phyloP scores from a whole-genome alignment of 2,113 vertebrate species.

The Rynchops niger region DNA sequence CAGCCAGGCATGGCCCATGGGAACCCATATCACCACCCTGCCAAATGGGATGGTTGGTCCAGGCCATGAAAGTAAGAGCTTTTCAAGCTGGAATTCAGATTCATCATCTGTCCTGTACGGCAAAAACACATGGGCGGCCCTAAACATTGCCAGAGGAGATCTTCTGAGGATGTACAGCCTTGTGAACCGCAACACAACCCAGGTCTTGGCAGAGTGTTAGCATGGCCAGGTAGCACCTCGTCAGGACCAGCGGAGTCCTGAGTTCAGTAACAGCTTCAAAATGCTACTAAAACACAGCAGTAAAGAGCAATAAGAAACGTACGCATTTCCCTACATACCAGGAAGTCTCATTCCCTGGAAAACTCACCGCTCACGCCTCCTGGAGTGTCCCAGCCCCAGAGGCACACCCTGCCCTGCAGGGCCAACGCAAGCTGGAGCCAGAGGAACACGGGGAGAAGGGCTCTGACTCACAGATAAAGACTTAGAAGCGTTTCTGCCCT shows the following conservation, averaged over 20 bases:
- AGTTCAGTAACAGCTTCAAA: background rate
- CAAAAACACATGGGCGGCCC: background rate
- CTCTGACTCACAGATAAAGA: background rate
- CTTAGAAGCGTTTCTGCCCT: background rate
- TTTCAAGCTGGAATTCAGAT: background rate
- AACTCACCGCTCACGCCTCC: background rate
- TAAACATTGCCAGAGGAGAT: background rate
- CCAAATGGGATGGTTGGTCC: background rate
- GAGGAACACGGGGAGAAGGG: background rate
- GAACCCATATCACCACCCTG: background rate
- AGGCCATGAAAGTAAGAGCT: background rate
- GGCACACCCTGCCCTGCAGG: background rate
- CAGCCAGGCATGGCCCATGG: background rate
- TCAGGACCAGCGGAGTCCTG: background rate
- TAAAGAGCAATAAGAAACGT: background rate
- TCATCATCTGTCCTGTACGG: background rate
- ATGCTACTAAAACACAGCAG: background rate
- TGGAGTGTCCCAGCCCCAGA: background rate
- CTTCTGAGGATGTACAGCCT: background rate
- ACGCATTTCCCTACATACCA: background rate
- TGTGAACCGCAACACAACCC: rapidly evolving
- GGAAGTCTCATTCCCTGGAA: background rate
- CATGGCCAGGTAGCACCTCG: background rate
- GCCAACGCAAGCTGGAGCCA: background rate
- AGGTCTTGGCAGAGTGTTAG: background rate